Conservation (phyloP, 2,113 vertebrate species). For the Oxygymnocypris stewartii region DNA sequence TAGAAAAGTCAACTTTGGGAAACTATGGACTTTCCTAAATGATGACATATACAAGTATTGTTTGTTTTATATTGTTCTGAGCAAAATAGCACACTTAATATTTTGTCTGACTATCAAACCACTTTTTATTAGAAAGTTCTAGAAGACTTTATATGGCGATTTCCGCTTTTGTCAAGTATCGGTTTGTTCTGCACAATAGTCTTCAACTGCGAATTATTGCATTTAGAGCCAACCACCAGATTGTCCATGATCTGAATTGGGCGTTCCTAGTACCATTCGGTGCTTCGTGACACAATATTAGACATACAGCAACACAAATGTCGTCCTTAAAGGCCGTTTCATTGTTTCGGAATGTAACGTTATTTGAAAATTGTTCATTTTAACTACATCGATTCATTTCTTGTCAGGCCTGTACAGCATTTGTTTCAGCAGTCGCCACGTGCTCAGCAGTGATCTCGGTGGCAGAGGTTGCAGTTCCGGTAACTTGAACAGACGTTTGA, state of each 20-base stretch:
- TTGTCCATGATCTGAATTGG: background rate
- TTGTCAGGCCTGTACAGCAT: background rate
- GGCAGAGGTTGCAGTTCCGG: conserved; percentile 40
- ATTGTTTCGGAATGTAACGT: background rate
- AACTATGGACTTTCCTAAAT: background rate
- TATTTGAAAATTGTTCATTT: background rate
- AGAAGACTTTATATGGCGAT: background rate
- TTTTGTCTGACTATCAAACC: background rate
- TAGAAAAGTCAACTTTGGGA: background rate
- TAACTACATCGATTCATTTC: background rate
- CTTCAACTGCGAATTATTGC: background rate
- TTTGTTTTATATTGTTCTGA: background rate
- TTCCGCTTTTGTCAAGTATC: background rate
- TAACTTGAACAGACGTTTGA: background rate
- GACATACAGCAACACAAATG: background rate
- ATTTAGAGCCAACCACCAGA: background rate
- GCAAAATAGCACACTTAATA: background rate
- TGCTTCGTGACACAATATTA: background rate
- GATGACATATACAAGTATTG: background rate
- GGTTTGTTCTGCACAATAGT: background rate
- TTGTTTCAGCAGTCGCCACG: conserved; percentile 37
- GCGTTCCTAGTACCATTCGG: background rate
- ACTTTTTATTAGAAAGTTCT: background rate
- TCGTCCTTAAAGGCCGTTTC: background rate
- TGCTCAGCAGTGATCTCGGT: conserved; percentile 45